These are phyloP conservation scores for Frieseomelitta varia DNA, from an alignment of 1,140 invertebrate genomes.

Conservation along the genomic window DNA sequence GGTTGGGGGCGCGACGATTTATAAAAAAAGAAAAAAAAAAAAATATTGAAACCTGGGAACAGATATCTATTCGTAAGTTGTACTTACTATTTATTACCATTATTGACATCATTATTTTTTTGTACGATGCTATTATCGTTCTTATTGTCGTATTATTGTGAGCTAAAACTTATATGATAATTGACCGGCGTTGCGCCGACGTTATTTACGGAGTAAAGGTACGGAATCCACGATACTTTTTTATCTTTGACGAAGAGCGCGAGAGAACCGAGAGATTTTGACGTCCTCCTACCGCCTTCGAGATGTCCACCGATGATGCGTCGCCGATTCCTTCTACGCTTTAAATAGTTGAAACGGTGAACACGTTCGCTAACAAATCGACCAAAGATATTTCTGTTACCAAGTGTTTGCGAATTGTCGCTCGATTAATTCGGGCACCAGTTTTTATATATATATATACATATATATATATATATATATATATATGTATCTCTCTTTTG, in stretches of 20 bases:
- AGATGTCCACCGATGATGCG: constrained; percentile 42
- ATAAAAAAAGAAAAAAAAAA: too few relatives aligned
- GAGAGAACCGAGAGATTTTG: background rate
- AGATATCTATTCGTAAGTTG: constrained; percentile 75
- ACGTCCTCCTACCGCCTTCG: constrained; percentile 15
- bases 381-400: constrained; percentile 2
- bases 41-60: constrained; percentile 73
- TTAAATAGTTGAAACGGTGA: background rate
- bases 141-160: constrained; percentile 20
- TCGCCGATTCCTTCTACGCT: background rate
- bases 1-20: constrained; percentile 29
- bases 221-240: background rate
- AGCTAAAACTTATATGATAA: background rate
- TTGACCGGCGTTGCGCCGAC: background rate
- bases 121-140: constrained; percentile 51
- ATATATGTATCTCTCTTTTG: background rate
- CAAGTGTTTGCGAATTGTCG: constrained; percentile 1
- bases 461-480: too few relatives aligned
- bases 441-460: too few relatives aligned
- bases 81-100: constrained; percentile 44
- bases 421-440: background rate
- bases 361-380: constrained; percentile 6
- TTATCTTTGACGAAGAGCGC: background rate
- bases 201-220: too few relatives aligned
- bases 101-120: constrained; percentile 65